Evolutionary conservation across 2,113 vertebrate genomes (phyloP), one percentile per base, ranked within the genome.

Genomic region (Crypturellus undulatus): DNA sequence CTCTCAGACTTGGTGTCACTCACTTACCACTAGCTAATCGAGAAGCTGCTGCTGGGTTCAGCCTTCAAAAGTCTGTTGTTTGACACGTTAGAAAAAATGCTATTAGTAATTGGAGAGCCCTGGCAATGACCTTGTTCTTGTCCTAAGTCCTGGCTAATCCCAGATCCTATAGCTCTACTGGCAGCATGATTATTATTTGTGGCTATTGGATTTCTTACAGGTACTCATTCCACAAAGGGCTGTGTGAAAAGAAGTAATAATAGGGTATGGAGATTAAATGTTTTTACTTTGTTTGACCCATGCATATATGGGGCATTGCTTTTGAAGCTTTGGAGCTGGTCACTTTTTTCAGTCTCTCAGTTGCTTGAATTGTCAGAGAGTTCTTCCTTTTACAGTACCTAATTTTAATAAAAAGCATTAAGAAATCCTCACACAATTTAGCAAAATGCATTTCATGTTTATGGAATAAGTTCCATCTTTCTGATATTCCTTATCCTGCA

Each of bases 51-150:
- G 91, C 92, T 97, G 91, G 94, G 97, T 98, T 97, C 97, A 97
- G 95, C 93, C 81, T 98, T 97, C 97, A 97, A 97, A 97, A 96
- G 76, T 87, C 92, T 93, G 96, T 95, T 78, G 64, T 97, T 96
- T 97, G 96, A 97, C 95, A 96, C 34, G 75, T 96, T 93, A 93
- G 92, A 93, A 96, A 96, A 96, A 68, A 96, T 95, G 81, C 89
- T 83, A 84, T 90, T 67, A 91, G 96, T 97, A 97, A 97, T 96
- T 97, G 97, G 97, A 96, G 92, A 97, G 93, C 91, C 92, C 96
- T 91, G 88, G 93, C 94, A 97, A 97, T 97, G 96, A 97, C 97
- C 97, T 97, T 97, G 97, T 97, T 91, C 95, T 97, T 94, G 94
- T 89, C 94, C 87, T 94, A 96, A 97, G 36, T 89, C 94, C 76